phyloP scores from a whole-genome alignment of 1,140 invertebrate species.

The Megalonaias nervosa region DNA sequence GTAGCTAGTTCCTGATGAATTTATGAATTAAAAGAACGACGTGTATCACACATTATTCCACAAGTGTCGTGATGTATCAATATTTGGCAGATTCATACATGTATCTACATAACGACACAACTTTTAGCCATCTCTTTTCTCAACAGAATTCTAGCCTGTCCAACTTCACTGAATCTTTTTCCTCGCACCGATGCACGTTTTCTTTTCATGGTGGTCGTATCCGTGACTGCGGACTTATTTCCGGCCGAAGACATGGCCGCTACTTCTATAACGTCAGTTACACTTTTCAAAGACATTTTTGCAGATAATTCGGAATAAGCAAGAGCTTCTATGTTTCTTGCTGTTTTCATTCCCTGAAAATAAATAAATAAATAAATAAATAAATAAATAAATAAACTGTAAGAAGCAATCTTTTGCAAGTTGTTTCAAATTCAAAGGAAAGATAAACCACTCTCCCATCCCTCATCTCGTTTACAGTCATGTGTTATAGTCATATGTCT shows the following conservation, averaged over 20 bases:
- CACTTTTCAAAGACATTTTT: conserved; percentile 74
- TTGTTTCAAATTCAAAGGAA: too few species aligned
- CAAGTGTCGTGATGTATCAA: too few species aligned
- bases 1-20: too few species aligned
- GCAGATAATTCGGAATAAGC: conserved; percentile 78
- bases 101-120: conserved; percentile 25
- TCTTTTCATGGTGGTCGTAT: conserved; percentile 19
- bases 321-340: conserved; percentile 75
- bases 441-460: too few species aligned
- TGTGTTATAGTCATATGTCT: too few species aligned
- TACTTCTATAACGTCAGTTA: conserved; percentile 77
- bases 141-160: conserved; percentile 15
- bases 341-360: conserved; percentile 44
- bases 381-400: too few species aligned
- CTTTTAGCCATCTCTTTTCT: conserved; percentile 31
- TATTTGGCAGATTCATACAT: too few species aligned
- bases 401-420: too few species aligned
- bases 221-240: conserved; percentile 42
- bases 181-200: conserved; percentile 19
- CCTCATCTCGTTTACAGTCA: too few species aligned
- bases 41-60: too few species aligned
- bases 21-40: too few species aligned
- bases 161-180: conserved; percentile 30
- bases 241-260: conserved; percentile 76
- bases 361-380: background rate